These are phyloP conservation scores for Hetaerina titia DNA, from an alignment of 2,888 invertebrate genomes.

Conservation along the genomic window DNA sequence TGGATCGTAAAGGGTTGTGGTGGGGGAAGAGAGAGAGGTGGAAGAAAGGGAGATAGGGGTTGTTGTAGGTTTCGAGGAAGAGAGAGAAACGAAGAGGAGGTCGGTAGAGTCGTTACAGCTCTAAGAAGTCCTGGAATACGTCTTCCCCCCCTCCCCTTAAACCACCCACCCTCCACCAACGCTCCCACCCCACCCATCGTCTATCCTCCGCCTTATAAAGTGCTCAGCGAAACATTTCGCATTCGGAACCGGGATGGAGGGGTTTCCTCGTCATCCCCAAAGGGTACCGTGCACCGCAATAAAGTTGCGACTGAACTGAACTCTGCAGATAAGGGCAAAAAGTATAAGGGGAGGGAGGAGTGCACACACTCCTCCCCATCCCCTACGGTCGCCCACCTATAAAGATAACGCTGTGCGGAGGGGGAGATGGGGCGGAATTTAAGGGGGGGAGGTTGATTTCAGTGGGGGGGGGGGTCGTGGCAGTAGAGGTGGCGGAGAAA, in stretches of 20 bases:
- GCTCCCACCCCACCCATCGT: not conserved
- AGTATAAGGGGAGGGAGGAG: not conserved
- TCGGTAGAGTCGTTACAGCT: not conserved
- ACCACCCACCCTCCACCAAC: not conserved
- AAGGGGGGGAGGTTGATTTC: not conserved
- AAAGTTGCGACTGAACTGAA: slow-evolving; percentile 35
- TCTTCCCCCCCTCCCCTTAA: not conserved
- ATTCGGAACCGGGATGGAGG: not conserved
- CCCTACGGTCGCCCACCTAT: not conserved
- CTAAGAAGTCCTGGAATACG: not conserved
- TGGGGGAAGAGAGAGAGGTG: not conserved
- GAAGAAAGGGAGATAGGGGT: not conserved
- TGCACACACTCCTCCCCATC: not conserved
- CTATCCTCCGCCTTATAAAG: slow-evolving; percentile 20
- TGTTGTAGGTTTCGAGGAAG: not conserved
- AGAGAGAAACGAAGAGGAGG: not conserved
- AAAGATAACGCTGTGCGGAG: not conserved
- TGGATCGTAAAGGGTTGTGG: slow-evolving; percentile 17
- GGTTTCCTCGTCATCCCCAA: slow-evolving; percentile 10
- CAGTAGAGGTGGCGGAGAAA: not conserved
- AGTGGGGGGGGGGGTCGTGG: not conserved
- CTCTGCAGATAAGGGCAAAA: slow-evolving; percentile 35
- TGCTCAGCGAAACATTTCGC: slow-evolving; percentile 19
- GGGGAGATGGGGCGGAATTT: not conserved
- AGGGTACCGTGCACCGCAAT: slow-evolving; percentile 19